Percentiles rank a stretch among this genome's conserved stretches.
Conservation (phyloP, 2,888 invertebrate genomes). For the Halictus quadricinctus region DNA sequence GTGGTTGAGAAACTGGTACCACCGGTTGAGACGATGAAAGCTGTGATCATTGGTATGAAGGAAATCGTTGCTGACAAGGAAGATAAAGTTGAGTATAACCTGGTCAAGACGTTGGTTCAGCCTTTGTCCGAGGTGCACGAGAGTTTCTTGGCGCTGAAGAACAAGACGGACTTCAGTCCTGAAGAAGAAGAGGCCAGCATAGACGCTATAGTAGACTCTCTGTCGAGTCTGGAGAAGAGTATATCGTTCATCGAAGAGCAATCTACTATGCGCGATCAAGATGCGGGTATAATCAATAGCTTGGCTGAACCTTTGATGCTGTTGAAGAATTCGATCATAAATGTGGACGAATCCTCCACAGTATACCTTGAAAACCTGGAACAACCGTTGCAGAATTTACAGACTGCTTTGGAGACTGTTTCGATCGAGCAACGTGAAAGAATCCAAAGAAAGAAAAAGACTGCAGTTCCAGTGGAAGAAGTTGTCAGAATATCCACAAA, state of each 20-base stretch:
- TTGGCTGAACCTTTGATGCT: constrained; percentile 59
- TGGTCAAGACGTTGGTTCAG: constrained; percentile 54
- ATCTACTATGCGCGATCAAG: constrained; percentile 19
- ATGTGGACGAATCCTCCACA: constrained; percentile 61
- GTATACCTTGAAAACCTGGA: constrained; percentile 63
- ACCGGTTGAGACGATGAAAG: constrained; percentile 60
- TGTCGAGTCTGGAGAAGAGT: constrained; percentile 70
- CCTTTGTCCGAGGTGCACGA: constrained; percentile 60
- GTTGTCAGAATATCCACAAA: constrained; percentile 37
- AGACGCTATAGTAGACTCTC: constrained; percentile 68
- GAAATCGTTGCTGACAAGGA: constrained; percentile 10
- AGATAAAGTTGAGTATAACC: constrained; percentile 40
- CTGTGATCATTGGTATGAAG: constrained; percentile 53
- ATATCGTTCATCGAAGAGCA: constrained; percentile 69
- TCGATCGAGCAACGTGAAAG: constrained; percentile 6
- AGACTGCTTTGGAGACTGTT: constrained; percentile 53
- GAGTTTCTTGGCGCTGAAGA: constrained; percentile 55
- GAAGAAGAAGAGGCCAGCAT: constrained; percentile 61
- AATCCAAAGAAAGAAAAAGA: neutral
- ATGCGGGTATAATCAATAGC: constrained; percentile 19
- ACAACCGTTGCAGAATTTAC: constrained; percentile 56
- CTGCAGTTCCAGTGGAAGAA: constrained; percentile 34
- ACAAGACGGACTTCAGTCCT: constrained; percentile 32
- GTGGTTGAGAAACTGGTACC: constrained; percentile 59
- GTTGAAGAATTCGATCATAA: constrained; percentile 62